Evolutionary conservation across 2,888 invertebrate genomes (phyloP).

Genomic region (Ophraella communa): DNA sequence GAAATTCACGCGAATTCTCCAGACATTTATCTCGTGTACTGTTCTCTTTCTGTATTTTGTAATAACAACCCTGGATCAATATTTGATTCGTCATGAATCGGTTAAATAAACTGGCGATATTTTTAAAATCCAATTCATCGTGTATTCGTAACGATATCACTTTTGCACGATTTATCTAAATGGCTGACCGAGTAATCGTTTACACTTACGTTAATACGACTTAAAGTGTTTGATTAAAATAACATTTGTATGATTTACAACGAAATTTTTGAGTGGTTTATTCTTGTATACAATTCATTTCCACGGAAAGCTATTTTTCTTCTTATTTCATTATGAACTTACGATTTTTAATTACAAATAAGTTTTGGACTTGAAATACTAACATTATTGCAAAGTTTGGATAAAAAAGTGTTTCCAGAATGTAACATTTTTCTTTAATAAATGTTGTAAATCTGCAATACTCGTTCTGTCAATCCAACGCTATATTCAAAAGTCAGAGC

Average conservation of each 20-base stretch:
- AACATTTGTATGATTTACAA: neutral
- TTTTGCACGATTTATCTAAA: neutral
- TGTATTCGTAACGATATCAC: neutral
- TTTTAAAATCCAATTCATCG: neutral
- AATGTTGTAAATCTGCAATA: too few species aligned
- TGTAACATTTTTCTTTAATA: too few species aligned
- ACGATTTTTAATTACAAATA: too few species aligned
- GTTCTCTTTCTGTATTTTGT: conserved; percentile 17
- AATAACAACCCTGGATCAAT: conserved; percentile 11
- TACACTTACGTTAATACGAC: neutral
- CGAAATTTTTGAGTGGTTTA: neutral
- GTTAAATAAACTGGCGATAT: neutral
- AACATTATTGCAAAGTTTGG: too few species aligned
- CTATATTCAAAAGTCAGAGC: too few species aligned
- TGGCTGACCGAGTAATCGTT: neutral
- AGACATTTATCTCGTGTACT: neutral
- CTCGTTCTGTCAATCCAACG: too few species aligned
- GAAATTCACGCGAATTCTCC: neutral
- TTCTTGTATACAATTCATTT: too few species aligned
- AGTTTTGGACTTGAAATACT: too few species aligned
- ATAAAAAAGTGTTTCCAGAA: too few species aligned
- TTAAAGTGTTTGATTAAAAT: neutral
- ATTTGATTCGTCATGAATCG: conserved; percentile 15
- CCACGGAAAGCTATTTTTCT: too few species aligned
- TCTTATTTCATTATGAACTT: too few species aligned